Conservation (phyloP, 2,797 vertebrate genomes). For the Lithobates pipiens region DNA sequence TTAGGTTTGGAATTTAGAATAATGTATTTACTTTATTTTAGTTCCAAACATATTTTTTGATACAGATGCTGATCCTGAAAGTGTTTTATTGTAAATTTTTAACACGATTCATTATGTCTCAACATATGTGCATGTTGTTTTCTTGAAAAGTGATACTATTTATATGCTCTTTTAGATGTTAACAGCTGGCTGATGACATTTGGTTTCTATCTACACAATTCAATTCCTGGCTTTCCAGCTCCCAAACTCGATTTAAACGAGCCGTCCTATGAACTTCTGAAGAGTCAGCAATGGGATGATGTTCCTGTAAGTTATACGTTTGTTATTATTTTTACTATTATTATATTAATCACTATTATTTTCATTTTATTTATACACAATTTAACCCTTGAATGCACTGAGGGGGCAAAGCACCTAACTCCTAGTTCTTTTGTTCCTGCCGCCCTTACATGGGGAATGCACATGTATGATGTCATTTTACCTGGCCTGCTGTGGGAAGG, state of each 20-base stretch:
- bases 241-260: constrained; percentile 93
- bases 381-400: too few relatives aligned
- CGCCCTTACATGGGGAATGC: too few relatives aligned
- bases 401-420: too few relatives aligned
- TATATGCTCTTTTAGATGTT: constrained; percentile 82
- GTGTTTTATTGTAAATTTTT: constrained; percentile 5
- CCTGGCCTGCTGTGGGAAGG: too few relatives aligned
- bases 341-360: too few relatives aligned
- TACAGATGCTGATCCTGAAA: background rate
- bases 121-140: background rate
- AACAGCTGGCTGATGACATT: constrained; percentile 99
- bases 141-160: background rate
- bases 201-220: constrained; percentile 98
- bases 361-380: background rate
- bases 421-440: too few relatives aligned
- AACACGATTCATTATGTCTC: background rate
- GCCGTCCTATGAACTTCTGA: constrained; percentile 92
- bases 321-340: background rate
- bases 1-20: background rate
- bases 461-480: too few relatives aligned
- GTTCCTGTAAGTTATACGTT: constrained; percentile 83
- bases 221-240: constrained; percentile 94
- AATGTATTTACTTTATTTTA: background rate
- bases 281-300: constrained; percentile 97
- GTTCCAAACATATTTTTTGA: background rate